phyloP scores from a whole-genome alignment of 2,888 invertebrate species.

The Corbicula japonica region DNA sequence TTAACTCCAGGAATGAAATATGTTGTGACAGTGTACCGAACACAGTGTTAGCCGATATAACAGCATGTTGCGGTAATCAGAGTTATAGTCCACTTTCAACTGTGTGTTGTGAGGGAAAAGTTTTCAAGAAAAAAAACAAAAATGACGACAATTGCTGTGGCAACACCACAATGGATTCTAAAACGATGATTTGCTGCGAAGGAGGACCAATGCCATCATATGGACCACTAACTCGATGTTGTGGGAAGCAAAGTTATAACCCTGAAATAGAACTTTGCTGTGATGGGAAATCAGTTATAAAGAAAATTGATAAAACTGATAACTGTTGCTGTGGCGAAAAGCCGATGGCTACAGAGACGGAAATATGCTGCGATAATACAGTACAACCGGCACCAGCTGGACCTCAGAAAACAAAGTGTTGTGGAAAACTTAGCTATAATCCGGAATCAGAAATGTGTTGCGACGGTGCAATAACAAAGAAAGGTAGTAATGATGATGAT shows the following conservation, averaged over 20 bases:
- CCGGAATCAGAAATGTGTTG: constrained; percentile 51
- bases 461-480: constrained; percentile 33
- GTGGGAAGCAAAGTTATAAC: constrained; percentile 50
- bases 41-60: constrained; percentile 26
- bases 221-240: constrained; percentile 43
- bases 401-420: constrained; percentile 48
- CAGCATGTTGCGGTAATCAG: constrained; percentile 42
- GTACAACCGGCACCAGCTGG: constrained; percentile 47
- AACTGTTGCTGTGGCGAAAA: constrained; percentile 49
- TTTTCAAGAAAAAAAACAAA: constrained; percentile 36
- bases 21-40: constrained; percentile 53
- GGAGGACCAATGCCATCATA: constrained; percentile 32
- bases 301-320: constrained; percentile 38
- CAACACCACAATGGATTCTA: constrained; percentile 48
- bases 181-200: constrained; percentile 42
- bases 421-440: constrained; percentile 47
- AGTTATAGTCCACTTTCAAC: constrained; percentile 38
- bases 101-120: constrained; percentile 47
- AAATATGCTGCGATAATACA: constrained; percentile 54
- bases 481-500: constrained; percentile 46
- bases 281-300: constrained; percentile 42
- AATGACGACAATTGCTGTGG: constrained; percentile 60
- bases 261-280: constrained; percentile 52
- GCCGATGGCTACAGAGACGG: constrained; percentile 47
- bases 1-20: constrained; percentile 42